Evolutionary conservation across 2,888 invertebrate species (phyloP).

Genomic region (Ptilodon capucinus): DNA sequence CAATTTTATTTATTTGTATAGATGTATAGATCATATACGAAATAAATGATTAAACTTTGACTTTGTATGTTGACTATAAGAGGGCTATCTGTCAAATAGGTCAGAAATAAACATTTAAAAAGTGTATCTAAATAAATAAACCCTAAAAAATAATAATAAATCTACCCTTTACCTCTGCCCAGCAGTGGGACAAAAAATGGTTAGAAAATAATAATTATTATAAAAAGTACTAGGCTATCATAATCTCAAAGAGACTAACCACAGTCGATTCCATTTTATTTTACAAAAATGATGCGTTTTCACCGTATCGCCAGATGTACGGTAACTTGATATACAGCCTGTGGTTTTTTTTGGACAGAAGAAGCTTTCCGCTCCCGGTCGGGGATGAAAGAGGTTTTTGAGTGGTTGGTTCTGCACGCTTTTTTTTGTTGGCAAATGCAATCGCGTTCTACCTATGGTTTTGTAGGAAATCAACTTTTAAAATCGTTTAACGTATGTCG

Average conservation of each 20-base stretch:
- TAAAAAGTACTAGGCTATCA: constrained; percentile 24
- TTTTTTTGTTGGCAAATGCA: constrained; percentile 24
- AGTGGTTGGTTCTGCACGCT: constrained; percentile 24
- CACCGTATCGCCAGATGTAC: constrained; percentile 38
- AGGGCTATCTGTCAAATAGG: no score
- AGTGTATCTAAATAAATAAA: no score
- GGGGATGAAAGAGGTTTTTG: constrained; percentile 43
- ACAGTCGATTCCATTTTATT: constrained; percentile 28
- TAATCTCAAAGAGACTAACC: constrained; percentile 14
- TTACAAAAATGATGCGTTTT: constrained; percentile 33
- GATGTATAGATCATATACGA: no score
- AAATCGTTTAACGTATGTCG: no score
- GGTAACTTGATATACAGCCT: constrained; percentile 39
- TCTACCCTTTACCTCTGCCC: no score
- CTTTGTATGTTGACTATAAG: no score
- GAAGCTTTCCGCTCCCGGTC: constrained; percentile 41
- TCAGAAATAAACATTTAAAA: no score
- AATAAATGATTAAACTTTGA: no score
- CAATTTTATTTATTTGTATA: no score
- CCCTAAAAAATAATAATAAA: background rate
- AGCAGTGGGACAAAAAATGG: no score
- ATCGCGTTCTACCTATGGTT: constrained; percentile 24
- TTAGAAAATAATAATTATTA: no score
- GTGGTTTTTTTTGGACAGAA: constrained; percentile 31
- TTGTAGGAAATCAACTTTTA: no score